Conservation (phyloP, 2,888 invertebrate species). For the Clitarchus hookeri region DNA sequence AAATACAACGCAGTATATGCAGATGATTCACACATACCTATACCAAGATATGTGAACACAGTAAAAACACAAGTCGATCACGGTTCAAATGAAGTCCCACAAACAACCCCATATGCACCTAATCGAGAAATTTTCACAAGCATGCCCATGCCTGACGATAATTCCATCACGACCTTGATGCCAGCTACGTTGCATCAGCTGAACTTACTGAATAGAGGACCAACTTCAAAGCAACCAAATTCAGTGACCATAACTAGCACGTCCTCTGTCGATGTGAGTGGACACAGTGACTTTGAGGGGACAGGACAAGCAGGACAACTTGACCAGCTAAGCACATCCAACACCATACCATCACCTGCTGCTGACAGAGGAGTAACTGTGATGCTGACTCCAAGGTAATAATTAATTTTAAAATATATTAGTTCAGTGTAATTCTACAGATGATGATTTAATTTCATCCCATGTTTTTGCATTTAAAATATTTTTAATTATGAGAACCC, state of each 20-base stretch:
- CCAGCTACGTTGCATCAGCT: background rate
- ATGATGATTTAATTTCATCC: too few relatives aligned
- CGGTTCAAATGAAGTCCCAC: background rate
- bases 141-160: background rate
- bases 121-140: background rate
- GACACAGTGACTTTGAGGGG: background rate
- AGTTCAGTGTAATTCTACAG: background rate
- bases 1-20: background rate
- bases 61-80: background rate
- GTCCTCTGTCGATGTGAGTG: background rate
- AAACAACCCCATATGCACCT: background rate
- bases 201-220: background rate
- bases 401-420: background rate
- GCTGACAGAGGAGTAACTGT: background rate
- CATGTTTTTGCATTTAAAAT: too few relatives aligned
- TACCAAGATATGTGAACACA: background rate
- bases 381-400: background rate
- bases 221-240: background rate
- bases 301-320: background rate
- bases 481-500: too few relatives aligned
- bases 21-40: conserved; percentile 14
- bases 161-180: background rate
- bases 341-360: background rate
- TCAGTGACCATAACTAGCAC: background rate
- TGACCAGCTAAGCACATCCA: background rate